Base-by-base conservation (phyloP, 2,113 vertebrate genomes). In the Eurypyga helias region DNA sequence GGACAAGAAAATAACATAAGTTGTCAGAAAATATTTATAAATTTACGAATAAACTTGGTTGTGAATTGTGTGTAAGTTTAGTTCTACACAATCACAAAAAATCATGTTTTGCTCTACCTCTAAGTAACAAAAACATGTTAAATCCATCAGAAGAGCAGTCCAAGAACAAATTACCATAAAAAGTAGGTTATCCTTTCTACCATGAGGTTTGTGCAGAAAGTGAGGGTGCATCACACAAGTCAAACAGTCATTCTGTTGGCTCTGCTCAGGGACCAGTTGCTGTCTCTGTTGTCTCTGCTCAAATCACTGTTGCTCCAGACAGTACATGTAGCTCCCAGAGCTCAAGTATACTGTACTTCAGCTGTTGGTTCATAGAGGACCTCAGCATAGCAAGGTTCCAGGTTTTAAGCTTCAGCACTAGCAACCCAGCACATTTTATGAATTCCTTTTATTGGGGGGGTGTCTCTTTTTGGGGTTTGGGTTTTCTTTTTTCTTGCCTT, bases 131-230 rank as follows among this genome's bases (percentile, higher is more conserved):
- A 88, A 70, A 7, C 3, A 1, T 34, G 8, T 48, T 60, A 89
- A 75, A 52, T 16, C 38, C 11, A 61, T 60, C 38, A 77, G 60
- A 46, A 79, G 5, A 77, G 23, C 25, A 79, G 19, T 17, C 4
- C 0, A 4, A 88, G 60, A 75, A 55, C 0, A 5, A 81, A 60
- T 70, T 51, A 24, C 8, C 9, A 4, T 66, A 26, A 69, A 79
- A 83, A 85, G 16, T 7, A 89, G 29, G 29, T 33, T 34, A 58
- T 26, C 6, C 19, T 66, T 80, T 52, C 18, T 25, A 12, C 12
- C 28, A 26, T 0, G 0, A 33, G 24, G 6, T 38, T 70, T 33
- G 23, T 54, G 38, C 23, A 73, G 41, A 66, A 83, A 43, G 23
- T 46, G 11, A n/a, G 20, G 12, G 8, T 41, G 25, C 36, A 60